Evolutionary conservation across 1,140 invertebrate genomes (phyloP), one percentile per base, ranked within the genome.

Genomic region (Metaphire vulgaris): DNA sequence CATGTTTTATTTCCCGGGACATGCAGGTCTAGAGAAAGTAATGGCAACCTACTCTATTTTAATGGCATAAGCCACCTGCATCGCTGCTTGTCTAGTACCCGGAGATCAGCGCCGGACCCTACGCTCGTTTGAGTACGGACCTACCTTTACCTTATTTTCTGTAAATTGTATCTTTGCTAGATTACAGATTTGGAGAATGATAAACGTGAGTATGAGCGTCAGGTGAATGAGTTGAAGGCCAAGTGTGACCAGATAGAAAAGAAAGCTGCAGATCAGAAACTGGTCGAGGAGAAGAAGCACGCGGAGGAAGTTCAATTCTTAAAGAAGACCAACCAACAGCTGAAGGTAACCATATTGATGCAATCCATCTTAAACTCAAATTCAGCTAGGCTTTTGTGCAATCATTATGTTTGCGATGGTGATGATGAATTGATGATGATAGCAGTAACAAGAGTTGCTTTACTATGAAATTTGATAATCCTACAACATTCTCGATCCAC

Each of bases 301-400:
- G 90, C 90, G 21, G 95, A 98, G 83, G 95, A 97, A 86, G 91
- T 96, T 67, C 88, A 92, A 65, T 94, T 95, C 81, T 87, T 97
- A 31, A 97, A 95, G 87, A 92, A 94, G 85, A 96, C 95, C 6
- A 97, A 97, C 85, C 90, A 92, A 80, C 95, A 97, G 85, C 87
- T 98, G 16, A 97, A 97, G 89, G 92, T 93, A 87, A 72, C 78
- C 33, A 69, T 76, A 16, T 33, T n/a, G 70, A 69, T 31, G 64
- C 34, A 68, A 29, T 76, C n/a, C 75, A 77, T 76, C 26, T 30
- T 72, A 33, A 28, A 31, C 2, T 21, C 16, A 73, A 12, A 72
- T 26, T 69, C 12, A 74, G 21, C 14, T 15, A 31, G 12, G 30
- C 29, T 75, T 73, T 75, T 12, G 29, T 15, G 72, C 12, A n/a